Evolutionary conservation across 2,888 invertebrate genomes (phyloP).

Genomic region (Amphimallon solstitiale): DNA sequence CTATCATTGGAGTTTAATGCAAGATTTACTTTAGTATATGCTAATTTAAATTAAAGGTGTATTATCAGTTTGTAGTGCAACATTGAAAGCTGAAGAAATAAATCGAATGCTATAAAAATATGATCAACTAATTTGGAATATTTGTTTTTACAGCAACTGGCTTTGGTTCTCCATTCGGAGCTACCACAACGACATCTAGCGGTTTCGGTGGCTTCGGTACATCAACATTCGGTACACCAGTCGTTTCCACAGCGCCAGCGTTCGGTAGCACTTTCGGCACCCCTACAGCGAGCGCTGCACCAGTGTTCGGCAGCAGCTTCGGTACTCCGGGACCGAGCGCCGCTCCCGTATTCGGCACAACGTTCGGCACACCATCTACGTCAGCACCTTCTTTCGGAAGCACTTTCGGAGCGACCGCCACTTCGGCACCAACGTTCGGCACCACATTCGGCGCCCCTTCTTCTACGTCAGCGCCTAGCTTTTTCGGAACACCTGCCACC

Average conservation of each 20-base stretch:
- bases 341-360: conserved; percentile 64
- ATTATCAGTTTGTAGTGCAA: no score
- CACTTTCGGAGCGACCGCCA: conserved; percentile 53
- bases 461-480: conserved; percentile 47
- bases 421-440: conserved; percentile 53
- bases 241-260: conserved; percentile 47
- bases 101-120: no score
- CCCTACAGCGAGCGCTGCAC: conserved; percentile 40
- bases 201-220: conserved; percentile 65
- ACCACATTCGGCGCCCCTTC: conserved; percentile 48
- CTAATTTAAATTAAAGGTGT: no score
- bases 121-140: no score
- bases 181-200: conserved; percentile 61
- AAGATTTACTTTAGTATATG: no score
- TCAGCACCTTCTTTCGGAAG: conserved; percentile 63
- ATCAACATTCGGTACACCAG: conserved; percentile 55
- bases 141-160: conserved; percentile 57
- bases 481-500: conserved; percentile 38
- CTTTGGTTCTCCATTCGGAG: conserved; percentile 63
- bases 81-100: no score
- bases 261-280: conserved; percentile 50
- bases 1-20: no score
- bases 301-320: conserved; percentile 55
- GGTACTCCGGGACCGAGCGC: conserved; percentile 58
- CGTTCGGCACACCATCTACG: conserved; percentile 58